These are phyloP conservation scores for Amphiura filiformis DNA, from an alignment of 35 echinoderm and acorn worm genomes.

Conservation along the genomic window DNA sequence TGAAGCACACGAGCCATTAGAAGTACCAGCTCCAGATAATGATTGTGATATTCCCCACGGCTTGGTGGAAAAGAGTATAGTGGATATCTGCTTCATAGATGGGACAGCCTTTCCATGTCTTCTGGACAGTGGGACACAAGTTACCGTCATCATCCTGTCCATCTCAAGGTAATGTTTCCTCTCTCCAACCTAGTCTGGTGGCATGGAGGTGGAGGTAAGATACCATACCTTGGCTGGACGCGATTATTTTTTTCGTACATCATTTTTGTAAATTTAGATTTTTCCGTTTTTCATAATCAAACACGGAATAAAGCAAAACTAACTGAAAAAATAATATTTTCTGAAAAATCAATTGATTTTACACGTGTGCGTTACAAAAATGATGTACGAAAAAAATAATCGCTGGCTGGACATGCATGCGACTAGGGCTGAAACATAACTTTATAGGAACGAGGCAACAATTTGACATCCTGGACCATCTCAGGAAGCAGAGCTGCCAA, in stretches of 20 bases:
- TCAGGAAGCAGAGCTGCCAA: not conserved
- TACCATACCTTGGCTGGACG: slow-evolving; percentile 60
- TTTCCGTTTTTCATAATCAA: too few relatives aligned
- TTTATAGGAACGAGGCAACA: slow-evolving; percentile 31
- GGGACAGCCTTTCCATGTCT: slow-evolving; percentile 9
- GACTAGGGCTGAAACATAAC: not conserved
- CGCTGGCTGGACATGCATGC: slow-evolving; percentile 39
- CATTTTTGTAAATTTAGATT: too few relatives aligned
- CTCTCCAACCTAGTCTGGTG: slow-evolving; percentile 35
- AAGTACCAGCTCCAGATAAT: not conserved
- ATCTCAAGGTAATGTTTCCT: slow-evolving; percentile 36
- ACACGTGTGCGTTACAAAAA: too few relatives aligned
- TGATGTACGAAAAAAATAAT: too few relatives aligned
- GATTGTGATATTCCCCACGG: slow-evolving; percentile 39
- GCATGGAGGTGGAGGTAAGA: slow-evolving; percentile 62
- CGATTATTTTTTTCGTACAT: too few relatives aligned
- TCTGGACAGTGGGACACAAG: slow-evolving; percentile 71
- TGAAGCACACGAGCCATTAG: not conserved
- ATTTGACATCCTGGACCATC: slow-evolving; percentile 15
- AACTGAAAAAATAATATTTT: too few relatives aligned
- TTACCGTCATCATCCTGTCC: slow-evolving; percentile 42
- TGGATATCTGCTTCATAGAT: slow-evolving; percentile 32
- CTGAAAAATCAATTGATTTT: too few relatives aligned
- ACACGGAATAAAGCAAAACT: too few relatives aligned
- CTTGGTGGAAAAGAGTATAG: slow-evolving; percentile 41